Evolutionary conservation across 2,888 invertebrate species (phyloP).

Genomic region (Tinea semifulvella): DNA sequence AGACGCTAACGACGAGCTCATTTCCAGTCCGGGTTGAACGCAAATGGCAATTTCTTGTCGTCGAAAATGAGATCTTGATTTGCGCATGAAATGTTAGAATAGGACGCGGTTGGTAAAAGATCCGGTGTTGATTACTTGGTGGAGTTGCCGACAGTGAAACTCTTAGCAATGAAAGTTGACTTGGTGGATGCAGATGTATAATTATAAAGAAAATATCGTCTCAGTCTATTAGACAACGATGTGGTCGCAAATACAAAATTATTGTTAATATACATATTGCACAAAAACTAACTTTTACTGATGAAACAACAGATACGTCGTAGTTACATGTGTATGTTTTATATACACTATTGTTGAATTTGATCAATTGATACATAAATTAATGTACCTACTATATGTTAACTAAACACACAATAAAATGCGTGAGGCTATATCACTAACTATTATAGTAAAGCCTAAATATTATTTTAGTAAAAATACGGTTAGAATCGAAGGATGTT

Average conservation of each 20-base stretch:
- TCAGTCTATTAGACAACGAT: conserved; percentile 14
- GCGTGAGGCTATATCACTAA: too few relatives aligned
- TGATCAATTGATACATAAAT: too few relatives aligned
- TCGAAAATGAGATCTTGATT: conserved; percentile 6
- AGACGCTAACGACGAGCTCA: conserved; percentile 43
- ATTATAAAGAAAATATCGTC: conserved; percentile 13
- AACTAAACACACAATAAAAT: too few relatives aligned
- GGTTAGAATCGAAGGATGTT: too few relatives aligned
- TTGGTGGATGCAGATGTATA: conserved; percentile 5
- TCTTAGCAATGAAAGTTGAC: conserved; percentile 12
- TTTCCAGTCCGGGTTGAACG: conserved; percentile 47
- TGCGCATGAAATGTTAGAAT: conserved; percentile 5
- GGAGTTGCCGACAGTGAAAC: conserved; percentile 11
- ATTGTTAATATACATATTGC: conserved; percentile 8
- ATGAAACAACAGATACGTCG: neutral
- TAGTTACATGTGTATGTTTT: too few relatives aligned
- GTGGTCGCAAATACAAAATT: conserved; percentile 6
- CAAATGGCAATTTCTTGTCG: neutral
- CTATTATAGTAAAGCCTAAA: too few relatives aligned
- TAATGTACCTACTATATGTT: too few relatives aligned
- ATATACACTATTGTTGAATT: too few relatives aligned
- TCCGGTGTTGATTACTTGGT: conserved; percentile 8
- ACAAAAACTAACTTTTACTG: conserved; percentile 5
- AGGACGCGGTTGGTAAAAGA: conserved; percentile 3
- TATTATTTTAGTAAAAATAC: too few relatives aligned